These are phyloP conservation scores for Trissolcus basalis DNA, from an alignment of 1,140 invertebrate species.

Conservation along the genomic window DNA sequence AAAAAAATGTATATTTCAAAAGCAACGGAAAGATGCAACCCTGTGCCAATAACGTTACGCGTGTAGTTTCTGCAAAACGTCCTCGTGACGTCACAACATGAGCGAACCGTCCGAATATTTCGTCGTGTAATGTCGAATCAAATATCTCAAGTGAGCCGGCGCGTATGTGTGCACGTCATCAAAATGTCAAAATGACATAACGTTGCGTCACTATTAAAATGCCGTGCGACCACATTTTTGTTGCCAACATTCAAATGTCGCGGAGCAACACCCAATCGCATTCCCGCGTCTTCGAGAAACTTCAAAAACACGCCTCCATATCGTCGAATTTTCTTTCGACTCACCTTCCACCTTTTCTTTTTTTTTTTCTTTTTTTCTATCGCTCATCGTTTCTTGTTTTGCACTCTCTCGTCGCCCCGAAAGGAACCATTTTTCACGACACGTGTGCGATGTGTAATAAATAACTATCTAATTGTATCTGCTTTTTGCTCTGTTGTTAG, in stretches of 20 bases:
- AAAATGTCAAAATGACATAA: constrained; percentile 50
- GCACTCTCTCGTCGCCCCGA: too few species aligned
- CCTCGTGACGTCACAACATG: constrained; percentile 19
- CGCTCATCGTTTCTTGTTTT: too few species aligned
- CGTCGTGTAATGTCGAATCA: constrained; percentile 44
- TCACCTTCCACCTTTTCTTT: too few species aligned
- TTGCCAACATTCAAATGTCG: constrained; percentile 7
- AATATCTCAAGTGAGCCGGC: constrained; percentile 45
- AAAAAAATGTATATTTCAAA: too few species aligned
- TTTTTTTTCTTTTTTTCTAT: too few species aligned
- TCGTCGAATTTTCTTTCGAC: neutral
- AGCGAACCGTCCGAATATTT: constrained; percentile 41
- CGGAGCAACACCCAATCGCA: neutral
- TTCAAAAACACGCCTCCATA: constrained; percentile 1
- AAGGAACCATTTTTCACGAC: constrained; percentile 22
- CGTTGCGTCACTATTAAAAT: constrained; percentile 44
- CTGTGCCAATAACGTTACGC: neutral
- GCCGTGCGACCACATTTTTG: constrained; percentile 29
- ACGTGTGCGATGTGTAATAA: constrained; percentile 30
- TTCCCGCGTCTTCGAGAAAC: constrained; percentile 7
- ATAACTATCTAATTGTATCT: constrained; percentile 48
- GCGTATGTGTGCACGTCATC: constrained; percentile 27
- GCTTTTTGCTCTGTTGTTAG: constrained; percentile 32
- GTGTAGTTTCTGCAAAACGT: constrained; percentile 14
- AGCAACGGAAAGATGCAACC: too few species aligned